Evolutionary conservation across 2,113 vertebrate species (phyloP).

Genomic region (Eptesicus fuscus): DNA sequence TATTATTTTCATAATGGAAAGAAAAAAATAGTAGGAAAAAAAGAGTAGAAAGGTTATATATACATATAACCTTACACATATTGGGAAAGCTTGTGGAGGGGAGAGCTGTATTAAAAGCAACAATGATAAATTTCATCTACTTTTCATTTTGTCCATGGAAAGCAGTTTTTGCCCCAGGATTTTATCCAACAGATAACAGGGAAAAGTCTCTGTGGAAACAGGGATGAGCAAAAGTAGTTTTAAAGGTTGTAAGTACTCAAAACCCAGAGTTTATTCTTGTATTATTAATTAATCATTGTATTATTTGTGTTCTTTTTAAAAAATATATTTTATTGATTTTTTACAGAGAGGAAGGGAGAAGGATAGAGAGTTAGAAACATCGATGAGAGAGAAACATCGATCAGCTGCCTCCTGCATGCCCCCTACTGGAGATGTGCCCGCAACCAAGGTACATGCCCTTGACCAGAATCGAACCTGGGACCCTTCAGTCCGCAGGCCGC

Average conservation of each 20-base stretch:
- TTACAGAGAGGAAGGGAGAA: too few relatives aligned
- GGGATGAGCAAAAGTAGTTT: background rate
- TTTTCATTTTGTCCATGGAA: background rate
- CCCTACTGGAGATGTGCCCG: too few relatives aligned
- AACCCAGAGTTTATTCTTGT: background rate
- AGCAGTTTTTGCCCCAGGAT: background rate
- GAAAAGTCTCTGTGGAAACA: background rate
- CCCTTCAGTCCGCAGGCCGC: too few relatives aligned
- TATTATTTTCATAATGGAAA: constrained; percentile 3
- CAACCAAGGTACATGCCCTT: too few relatives aligned
- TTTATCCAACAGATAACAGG: background rate
- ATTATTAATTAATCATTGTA: background rate
- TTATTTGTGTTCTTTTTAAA: too few relatives aligned
- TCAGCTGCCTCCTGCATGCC: too few relatives aligned
- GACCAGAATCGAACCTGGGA: too few relatives aligned
- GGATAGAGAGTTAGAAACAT: too few relatives aligned
- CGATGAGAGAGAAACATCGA: too few relatives aligned
- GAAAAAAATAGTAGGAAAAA: background rate
- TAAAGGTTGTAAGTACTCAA: background rate
- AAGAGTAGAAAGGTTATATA: background rate
- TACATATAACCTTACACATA: background rate
- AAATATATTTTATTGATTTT: too few relatives aligned
- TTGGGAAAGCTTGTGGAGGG: background rate
- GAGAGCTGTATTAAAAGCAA: background rate
- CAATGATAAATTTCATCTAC: background rate